phyloP scores from a whole-genome alignment of 2,888 invertebrate species.

The Physocephala rufipes region DNA sequence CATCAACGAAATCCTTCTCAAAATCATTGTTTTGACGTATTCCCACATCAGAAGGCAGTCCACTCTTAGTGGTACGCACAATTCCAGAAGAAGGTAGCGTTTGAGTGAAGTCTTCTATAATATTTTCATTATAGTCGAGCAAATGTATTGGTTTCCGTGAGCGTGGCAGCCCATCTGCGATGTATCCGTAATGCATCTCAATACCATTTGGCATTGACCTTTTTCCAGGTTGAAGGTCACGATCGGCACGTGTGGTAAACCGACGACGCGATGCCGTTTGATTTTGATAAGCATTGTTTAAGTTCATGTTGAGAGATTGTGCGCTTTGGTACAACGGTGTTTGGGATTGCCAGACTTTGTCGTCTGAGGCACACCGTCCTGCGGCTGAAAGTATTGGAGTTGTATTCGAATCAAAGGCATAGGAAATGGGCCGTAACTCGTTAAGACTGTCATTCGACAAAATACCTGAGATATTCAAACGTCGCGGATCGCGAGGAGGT shows the following conservation, averaged over 20 bases:
- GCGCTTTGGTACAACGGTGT: constrained; percentile 60
- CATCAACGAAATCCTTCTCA: constrained; percentile 73
- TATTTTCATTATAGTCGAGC: constrained; percentile 59
- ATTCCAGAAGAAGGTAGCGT: constrained; percentile 53
- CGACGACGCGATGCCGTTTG: constrained; percentile 50
- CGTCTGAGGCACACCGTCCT: constrained; percentile 65
- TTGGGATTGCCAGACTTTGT: constrained; percentile 63
- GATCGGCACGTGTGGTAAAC: constrained; percentile 59
- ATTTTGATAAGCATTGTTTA: constrained; percentile 31
- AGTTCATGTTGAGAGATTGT: constrained; percentile 55
- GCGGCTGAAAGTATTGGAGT: constrained; percentile 44
- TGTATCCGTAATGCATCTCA: constrained; percentile 70
- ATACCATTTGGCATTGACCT: constrained; percentile 61
- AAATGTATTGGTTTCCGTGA: constrained; percentile 79
- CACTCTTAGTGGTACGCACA: constrained; percentile 61
- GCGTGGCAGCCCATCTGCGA: constrained; percentile 77
- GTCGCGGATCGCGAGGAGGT: constrained; percentile 79
- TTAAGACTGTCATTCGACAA: constrained; percentile 54
- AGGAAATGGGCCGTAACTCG: constrained; percentile 68
- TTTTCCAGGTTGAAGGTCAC: constrained; percentile 58
- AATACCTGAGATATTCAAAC: constrained; percentile 65
- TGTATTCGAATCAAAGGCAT: constrained; percentile 67
- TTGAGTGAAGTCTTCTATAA: constrained; percentile 42
- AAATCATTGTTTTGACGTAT: constrained; percentile 70
- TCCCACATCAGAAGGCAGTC: constrained; percentile 52